phyloP scores from a whole-genome alignment of 2,888 invertebrate species.

The Euphydryas editha region DNA sequence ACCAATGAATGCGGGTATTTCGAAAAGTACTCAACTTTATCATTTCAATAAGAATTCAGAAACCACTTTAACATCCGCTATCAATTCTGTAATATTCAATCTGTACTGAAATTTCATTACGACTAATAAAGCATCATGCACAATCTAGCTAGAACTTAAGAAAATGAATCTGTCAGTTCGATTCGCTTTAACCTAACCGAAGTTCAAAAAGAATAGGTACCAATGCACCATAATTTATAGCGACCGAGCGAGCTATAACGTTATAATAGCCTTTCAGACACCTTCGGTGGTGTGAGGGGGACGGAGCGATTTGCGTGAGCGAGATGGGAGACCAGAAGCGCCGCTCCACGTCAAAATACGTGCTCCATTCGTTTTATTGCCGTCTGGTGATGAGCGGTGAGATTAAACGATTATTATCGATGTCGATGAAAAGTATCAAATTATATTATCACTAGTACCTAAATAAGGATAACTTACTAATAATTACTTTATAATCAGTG shows the following conservation, averaged over 20 bases:
- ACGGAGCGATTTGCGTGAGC: conserved; percentile 56
- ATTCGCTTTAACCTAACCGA: conserved; percentile 59
- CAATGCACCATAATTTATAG: conserved; percentile 81
- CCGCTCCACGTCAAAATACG: conserved; percentile 84
- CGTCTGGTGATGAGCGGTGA: conserved; percentile 56
- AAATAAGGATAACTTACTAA: too few relatives aligned
- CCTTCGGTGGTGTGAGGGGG: conserved; percentile 65
- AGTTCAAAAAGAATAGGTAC: conserved; percentile 72
- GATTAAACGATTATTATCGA: conserved; percentile 49
- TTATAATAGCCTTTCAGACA: conserved; percentile 80
- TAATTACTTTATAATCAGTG: too few relatives aligned
- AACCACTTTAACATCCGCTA: conserved; percentile 7
- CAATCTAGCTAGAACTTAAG: conserved; percentile 41
- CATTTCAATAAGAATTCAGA: conserved; percentile 12
- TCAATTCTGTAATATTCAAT: conserved; percentile 15
- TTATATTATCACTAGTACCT: not conserved
- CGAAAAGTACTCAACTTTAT: conserved; percentile 9
- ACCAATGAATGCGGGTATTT: conserved; percentile 22
- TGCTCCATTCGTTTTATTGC: conserved; percentile 83
- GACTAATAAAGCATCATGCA: conserved; percentile 20
- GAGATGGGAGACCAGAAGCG: conserved; percentile 78
- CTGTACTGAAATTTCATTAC: conserved; percentile 12
- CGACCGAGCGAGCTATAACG: conserved; percentile 66
- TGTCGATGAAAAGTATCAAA: conserved; percentile 51
- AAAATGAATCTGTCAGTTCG: conserved; percentile 66